Evolutionary conservation across 1,140 invertebrate genomes (phyloP).

Genomic region (Zaprionus ornatus): DNA sequence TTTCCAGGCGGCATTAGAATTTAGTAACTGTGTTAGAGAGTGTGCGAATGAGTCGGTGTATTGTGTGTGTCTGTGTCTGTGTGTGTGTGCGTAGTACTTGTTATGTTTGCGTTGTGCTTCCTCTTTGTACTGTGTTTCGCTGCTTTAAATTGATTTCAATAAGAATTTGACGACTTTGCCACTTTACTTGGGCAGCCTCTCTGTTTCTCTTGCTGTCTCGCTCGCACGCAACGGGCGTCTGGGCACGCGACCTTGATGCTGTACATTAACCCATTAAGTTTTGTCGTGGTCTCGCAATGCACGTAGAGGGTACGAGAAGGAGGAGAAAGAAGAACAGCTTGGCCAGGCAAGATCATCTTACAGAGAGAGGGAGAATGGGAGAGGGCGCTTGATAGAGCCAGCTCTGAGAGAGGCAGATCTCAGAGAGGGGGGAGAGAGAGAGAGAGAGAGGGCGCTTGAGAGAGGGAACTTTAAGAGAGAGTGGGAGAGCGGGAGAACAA

Average conservation of each 20-base stretch:
- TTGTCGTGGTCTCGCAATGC: slow-evolving; percentile 43
- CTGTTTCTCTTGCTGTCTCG: neutral
- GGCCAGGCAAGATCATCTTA: slow-evolving; percentile 51
- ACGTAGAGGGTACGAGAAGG: slow-evolving; percentile 1
- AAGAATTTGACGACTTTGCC: slow-evolving; percentile 64
- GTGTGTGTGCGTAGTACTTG: slow-evolving; percentile 41
- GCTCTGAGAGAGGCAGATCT: too few relatives aligned
- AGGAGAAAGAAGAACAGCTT: slow-evolving; percentile 25
- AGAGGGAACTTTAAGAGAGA: neutral
- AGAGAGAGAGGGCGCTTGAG: neutral
- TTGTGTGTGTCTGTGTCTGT: slow-evolving; percentile 19
- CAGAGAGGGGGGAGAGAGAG: neutral
- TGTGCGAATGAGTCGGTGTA: neutral
- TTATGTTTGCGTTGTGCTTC: slow-evolving; percentile 59
- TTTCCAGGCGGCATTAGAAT: slow-evolving; percentile 22
- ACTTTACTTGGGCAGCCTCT: slow-evolving; percentile 35
- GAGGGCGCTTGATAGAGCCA: neutral
- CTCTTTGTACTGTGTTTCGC: slow-evolving; percentile 47
- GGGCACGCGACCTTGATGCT: slow-evolving; percentile 72
- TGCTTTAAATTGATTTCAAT: slow-evolving; percentile 77
- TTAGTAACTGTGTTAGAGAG: neutral
- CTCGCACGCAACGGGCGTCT: slow-evolving; percentile 40
- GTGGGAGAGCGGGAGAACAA: neutral
- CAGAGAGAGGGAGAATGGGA: neutral
- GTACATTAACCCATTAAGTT: slow-evolving; percentile 80